A percentile compares a stretch with the other conserved stretches of the same genome.
These are phyloP conservation scores for Vesta saturnalis DNA, from an alignment of 2,888 invertebrate species.

Conservation along the genomic window DNA sequence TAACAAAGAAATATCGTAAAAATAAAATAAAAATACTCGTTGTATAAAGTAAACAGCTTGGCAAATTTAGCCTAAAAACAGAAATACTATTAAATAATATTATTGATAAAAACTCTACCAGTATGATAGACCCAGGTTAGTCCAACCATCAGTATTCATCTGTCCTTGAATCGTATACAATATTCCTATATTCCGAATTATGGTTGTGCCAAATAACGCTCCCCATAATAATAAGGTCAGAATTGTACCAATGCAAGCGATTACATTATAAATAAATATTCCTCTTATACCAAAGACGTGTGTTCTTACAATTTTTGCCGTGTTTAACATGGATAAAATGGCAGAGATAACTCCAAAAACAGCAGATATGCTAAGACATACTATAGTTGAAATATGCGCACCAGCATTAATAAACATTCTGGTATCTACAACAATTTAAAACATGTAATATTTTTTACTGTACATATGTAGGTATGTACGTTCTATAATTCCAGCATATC, in stretches of 20 bases:
- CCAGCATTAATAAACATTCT: constrained; percentile 59
- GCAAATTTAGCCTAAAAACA: constrained; percentile 52
- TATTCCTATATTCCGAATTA: constrained; percentile 58
- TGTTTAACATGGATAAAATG: constrained; percentile 68
- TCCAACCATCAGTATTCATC: constrained; percentile 53
- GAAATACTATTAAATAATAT: not conserved
- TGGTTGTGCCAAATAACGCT: constrained; percentile 52
- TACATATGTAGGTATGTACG: too few species aligned
- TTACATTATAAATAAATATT: constrained; percentile 69
- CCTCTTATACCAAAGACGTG: constrained; percentile 68
- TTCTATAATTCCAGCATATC: not conserved
- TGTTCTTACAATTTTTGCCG: constrained; percentile 68
- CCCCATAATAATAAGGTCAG: constrained; percentile 61
- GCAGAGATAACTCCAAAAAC: constrained; percentile 63
- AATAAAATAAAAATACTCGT: too few species aligned
- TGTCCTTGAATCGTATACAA: constrained; percentile 56
- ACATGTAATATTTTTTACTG: not conserved
- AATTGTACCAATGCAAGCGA: constrained; percentile 58
- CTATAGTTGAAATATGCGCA: constrained; percentile 67
- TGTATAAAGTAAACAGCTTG: constrained; percentile 51
- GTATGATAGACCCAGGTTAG: constrained; percentile 62
- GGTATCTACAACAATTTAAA: constrained; percentile 21
- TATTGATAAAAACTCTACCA: constrained; percentile 53
- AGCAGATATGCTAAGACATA: constrained; percentile 65
- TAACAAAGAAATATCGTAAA: too few species aligned